phyloP scores from a whole-genome alignment of 1,140 invertebrate genomes.

The Scaptodrosophila lebanonensis region DNA sequence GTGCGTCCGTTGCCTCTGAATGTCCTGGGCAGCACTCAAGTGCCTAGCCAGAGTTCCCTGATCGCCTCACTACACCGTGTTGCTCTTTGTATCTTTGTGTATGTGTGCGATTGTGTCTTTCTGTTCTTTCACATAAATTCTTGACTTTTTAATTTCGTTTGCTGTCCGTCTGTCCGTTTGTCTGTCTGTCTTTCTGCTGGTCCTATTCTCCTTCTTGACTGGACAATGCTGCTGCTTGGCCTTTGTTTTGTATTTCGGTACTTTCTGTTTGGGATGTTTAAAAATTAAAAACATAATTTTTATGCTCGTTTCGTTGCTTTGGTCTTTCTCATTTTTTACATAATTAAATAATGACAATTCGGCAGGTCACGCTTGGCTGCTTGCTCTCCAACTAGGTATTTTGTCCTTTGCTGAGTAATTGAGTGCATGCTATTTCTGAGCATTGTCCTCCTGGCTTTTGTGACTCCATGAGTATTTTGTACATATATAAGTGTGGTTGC shows the following conservation, averaged over 20 bases:
- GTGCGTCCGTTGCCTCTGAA: constrained; percentile 9
- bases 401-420: no score
- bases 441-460: no score
- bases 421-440: constrained; percentile 14
- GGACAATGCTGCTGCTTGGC: no score
- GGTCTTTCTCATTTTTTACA: constrained; percentile 47
- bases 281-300: constrained; percentile 65
- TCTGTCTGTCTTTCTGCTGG: constrained; percentile 15
- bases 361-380: no score
- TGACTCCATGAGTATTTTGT: background rate
- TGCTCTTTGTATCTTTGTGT: background rate
- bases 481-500: constrained; percentile 1
- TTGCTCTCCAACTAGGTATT: no score
- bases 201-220: constrained; percentile 11
- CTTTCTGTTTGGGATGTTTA: background rate
- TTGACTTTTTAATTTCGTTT: constrained; percentile 63
- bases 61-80: constrained; percentile 5
- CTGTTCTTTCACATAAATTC: constrained; percentile 21
- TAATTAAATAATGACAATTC: constrained; percentile 73
- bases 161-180: constrained; percentile 23
- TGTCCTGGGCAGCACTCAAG: constrained; percentile 52
- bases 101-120: constrained; percentile 6
- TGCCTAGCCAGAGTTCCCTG: constrained; percentile 16
- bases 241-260: constrained; percentile 3
- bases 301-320: constrained; percentile 17